Percentiles rank a stretch among this genome's conserved stretches.
Conservation (phyloP, 1,140 invertebrate genomes). For the Trichonephila inaurata region DNA sequence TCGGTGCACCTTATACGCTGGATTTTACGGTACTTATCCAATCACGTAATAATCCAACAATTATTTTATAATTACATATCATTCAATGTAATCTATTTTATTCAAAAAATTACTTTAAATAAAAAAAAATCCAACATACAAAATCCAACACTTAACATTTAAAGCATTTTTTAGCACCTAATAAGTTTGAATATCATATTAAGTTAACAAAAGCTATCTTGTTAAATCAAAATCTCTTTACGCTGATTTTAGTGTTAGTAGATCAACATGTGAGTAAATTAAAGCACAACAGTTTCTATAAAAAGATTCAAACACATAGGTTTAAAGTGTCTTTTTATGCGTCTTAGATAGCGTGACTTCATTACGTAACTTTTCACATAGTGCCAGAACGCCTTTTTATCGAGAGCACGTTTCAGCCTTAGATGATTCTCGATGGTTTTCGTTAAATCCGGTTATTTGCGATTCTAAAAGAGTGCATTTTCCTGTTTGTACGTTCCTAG, state of each 20-base stretch:
- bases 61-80: too few species aligned
- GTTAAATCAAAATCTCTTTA: background rate
- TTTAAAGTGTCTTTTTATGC: background rate
- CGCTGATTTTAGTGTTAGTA: background rate
- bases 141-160: too few species aligned
- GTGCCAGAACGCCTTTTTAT: background rate
- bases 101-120: too few species aligned
- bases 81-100: too few species aligned
- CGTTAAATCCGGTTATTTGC: slow-evolving; percentile 44
- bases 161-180: too few species aligned
- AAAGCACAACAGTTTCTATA: background rate
- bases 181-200: too few species aligned
- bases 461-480: slow-evolving; percentile 15
- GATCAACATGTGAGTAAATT: background rate
- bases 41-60: too few species aligned
- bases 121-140: too few species aligned
- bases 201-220: background rate
- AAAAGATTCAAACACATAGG: background rate
- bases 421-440: slow-evolving; percentile 25
- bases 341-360: background rate
- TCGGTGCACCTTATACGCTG: too few species aligned
- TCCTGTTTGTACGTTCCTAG: background rate
- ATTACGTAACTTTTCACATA: slow-evolving; percentile 14
- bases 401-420: slow-evolving; percentile 28
- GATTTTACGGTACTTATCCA: too few species aligned